Conservation (phyloP, 2,888 invertebrate species). For the Euproctis similis region DNA sequence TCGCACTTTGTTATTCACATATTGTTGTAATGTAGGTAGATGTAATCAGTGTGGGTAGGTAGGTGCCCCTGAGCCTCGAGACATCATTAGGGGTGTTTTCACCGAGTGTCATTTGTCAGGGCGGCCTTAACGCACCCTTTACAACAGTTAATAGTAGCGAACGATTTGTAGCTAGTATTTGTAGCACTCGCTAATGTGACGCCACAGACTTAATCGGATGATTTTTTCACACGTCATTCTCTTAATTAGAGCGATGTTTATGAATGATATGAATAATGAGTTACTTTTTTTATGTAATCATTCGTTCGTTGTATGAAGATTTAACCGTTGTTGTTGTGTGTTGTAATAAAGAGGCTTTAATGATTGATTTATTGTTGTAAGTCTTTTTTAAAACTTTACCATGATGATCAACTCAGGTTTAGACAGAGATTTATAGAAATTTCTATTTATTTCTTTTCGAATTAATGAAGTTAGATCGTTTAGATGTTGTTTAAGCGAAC, state of each 20-base stretch:
- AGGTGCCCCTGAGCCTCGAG: constrained; percentile 18
- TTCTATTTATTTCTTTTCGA: no score
- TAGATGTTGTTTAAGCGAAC: no score
- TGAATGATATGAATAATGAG: no score
- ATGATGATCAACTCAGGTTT: no score
- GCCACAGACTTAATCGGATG: constrained; percentile 23
- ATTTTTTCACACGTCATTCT: constrained; percentile 19
- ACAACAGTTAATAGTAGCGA: constrained; percentile 36
- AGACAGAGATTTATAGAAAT: no score
- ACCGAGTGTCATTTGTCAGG: constrained; percentile 42
- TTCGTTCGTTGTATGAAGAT: not conserved
- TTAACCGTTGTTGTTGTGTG: not conserved
- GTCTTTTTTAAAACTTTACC: no score
- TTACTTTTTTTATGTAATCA: not conserved
- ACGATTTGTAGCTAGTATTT: constrained; percentile 33
- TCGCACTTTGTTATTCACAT: no score
- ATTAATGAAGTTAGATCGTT: no score
- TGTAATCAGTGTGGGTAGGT: no score
- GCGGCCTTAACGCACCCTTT: constrained; percentile 46
- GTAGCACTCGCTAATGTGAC: constrained; percentile 27
- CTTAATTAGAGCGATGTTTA: constrained; percentile 8
- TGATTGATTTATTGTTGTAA: no score
- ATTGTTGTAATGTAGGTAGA: no score
- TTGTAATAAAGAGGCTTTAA: not conserved
- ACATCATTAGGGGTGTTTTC: constrained; percentile 40